phyloP scores from a whole-genome alignment of 2,113 vertebrate species.

The Urocynchramus pylzowi region DNA sequence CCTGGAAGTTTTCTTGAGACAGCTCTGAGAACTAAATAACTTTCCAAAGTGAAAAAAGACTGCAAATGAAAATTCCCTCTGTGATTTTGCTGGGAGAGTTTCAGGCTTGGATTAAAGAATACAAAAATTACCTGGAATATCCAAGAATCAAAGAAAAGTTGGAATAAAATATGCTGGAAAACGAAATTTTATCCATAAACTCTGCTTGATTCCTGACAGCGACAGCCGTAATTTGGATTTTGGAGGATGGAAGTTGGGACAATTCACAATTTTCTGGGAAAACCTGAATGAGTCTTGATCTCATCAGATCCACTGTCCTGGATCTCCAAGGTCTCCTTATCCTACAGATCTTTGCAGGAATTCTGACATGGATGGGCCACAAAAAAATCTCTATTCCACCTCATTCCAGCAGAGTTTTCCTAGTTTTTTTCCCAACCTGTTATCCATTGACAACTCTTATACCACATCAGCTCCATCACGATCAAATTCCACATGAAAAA shows the following conservation, averaged over 20 bases:
- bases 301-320: background rate
- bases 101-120: background rate
- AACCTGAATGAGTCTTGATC: background rate
- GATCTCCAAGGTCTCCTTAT: background rate
- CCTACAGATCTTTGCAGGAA: background rate
- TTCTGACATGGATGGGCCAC: background rate
- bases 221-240: background rate
- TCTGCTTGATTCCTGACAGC: background rate
- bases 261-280: background rate
- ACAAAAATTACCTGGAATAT: background rate
- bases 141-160: background rate
- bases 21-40: background rate
- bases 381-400: background rate
- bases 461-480: background rate
- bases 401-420: background rate
- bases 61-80: background rate
- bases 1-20: background rate
- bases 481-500: background rate
- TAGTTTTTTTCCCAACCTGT: accelerated
- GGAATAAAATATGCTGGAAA: background rate
- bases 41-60: background rate
- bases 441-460: background rate
- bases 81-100: background rate
- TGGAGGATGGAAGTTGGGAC: background rate
- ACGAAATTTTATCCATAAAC: accelerated